Conservation (phyloP, 2,113 vertebrate species). For the Dicentrarchus labrax region DNA sequence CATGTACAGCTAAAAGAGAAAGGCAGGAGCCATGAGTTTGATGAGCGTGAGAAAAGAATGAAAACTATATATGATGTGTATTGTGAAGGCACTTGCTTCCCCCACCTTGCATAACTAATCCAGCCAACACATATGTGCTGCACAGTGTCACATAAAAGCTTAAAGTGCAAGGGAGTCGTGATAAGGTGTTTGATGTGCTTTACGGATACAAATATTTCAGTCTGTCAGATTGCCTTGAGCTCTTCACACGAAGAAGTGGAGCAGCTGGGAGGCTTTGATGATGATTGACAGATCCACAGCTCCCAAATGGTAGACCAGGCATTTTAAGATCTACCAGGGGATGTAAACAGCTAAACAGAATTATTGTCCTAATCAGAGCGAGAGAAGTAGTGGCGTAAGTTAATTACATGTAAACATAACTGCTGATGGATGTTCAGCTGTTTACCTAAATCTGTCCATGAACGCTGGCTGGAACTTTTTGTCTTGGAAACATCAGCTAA, state of each 20-base stretch:
- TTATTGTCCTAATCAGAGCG: constrained; percentile 10
- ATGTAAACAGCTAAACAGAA: constrained; percentile 3
- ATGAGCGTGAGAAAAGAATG: not conserved
- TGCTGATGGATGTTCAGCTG: not conserved
- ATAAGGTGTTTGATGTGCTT: constrained; percentile 26
- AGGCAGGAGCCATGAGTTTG: not conserved
- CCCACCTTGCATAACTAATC: not conserved
- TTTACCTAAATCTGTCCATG: not conserved
- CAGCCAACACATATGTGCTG: not conserved
- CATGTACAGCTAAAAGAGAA: not conserved
- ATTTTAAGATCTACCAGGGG: not conserved
- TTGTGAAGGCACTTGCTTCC: not conserved
- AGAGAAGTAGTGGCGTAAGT: not conserved
- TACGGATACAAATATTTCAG: constrained; percentile 5
- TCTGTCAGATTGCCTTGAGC: constrained; percentile 30
- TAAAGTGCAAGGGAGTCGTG: not conserved
- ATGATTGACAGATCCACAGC: constrained; percentile 40
- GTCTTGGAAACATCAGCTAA: not conserved
- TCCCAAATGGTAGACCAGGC: not conserved
- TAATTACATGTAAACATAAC: constrained; percentile 2
- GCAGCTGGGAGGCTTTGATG: constrained; percentile 31
- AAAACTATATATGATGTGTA: not conserved
- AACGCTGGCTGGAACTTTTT: not conserved
- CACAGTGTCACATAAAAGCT: constrained; percentile 7
- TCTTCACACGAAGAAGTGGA: not conserved